phyloP scores from a whole-genome alignment of 2,113 vertebrate genomes.

The Clarias gariepinus region DNA sequence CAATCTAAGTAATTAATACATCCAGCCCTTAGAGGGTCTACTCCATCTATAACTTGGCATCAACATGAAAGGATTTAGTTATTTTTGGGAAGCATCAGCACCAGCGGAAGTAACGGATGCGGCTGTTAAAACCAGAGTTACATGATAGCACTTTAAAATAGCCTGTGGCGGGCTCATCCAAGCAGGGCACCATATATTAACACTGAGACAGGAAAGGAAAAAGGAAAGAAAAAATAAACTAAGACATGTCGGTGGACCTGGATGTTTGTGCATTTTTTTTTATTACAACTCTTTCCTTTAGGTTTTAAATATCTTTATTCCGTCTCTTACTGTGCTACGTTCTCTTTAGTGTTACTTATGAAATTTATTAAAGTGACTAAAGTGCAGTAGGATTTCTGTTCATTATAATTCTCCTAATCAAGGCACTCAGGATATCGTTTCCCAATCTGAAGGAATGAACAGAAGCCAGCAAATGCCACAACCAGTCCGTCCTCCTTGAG shows the following conservation, averaged over 20 bases:
- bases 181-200: slow-evolving; percentile 42
- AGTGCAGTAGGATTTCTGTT: neutral
- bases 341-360: neutral
- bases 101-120: slow-evolving; percentile 51
- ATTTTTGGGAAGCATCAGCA: slow-evolving; percentile 37
- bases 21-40: neutral
- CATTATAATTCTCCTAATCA: neutral
- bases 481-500: neutral
- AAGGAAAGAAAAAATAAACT: too few species aligned
- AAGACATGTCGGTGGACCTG: neutral
- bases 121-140: slow-evolving; percentile 49
- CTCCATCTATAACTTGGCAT: slow-evolving; percentile 30
- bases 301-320: neutral
- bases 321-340: too few species aligned
- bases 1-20: neutral
- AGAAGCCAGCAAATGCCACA: slow-evolving; percentile 13
- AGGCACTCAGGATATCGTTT: neutral
- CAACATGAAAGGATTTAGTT: slow-evolving; percentile 40
- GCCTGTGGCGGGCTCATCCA: slow-evolving; percentile 15
- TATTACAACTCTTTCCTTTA: neutral
- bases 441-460: neutral
- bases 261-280: neutral
- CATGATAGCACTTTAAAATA: slow-evolving; percentile 57
- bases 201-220: neutral
- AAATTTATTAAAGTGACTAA: neutral